These are phyloP conservation scores for Oreochromis niloticus DNA, from an alignment of 2,113 vertebrate genomes.

Conservation along the genomic window DNA sequence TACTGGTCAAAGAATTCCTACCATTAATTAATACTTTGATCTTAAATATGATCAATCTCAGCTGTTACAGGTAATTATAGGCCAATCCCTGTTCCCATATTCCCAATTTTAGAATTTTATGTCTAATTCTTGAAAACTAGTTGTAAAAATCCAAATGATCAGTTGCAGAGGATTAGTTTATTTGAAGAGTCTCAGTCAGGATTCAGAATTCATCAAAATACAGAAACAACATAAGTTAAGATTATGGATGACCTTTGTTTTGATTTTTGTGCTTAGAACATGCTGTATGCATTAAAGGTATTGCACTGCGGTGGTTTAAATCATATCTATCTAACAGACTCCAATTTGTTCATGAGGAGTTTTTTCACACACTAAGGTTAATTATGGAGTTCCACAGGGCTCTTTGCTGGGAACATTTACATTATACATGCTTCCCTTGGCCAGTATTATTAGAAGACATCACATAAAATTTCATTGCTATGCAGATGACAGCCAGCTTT, in stretches of 20 bases:
- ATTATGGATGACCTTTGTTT: background rate
- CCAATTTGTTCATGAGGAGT: background rate
- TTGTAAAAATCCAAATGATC: background rate
- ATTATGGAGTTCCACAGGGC: background rate
- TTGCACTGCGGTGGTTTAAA: accelerated
- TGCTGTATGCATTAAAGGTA: background rate
- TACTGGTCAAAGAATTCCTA: background rate
- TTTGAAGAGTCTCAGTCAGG: background rate
- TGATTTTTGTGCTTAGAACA: background rate
- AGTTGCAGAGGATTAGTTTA: background rate
- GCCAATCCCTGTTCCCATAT: background rate
- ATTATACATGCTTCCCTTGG: background rate
- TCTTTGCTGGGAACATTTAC: background rate
- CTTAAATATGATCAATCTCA: background rate
- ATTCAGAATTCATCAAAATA: background rate
- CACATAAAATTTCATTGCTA: background rate
- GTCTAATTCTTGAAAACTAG: background rate
- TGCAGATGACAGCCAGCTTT: background rate
- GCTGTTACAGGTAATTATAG: background rate
- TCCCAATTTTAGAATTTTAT: background rate
- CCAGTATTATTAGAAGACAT: background rate
- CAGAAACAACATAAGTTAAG: background rate
- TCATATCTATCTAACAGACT: no score
- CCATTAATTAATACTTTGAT: background rate
- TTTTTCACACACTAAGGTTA: background rate